Conservation (phyloP, 35 echinoderm and acorn worm species). For the Holothuria glaberrima region DNA sequence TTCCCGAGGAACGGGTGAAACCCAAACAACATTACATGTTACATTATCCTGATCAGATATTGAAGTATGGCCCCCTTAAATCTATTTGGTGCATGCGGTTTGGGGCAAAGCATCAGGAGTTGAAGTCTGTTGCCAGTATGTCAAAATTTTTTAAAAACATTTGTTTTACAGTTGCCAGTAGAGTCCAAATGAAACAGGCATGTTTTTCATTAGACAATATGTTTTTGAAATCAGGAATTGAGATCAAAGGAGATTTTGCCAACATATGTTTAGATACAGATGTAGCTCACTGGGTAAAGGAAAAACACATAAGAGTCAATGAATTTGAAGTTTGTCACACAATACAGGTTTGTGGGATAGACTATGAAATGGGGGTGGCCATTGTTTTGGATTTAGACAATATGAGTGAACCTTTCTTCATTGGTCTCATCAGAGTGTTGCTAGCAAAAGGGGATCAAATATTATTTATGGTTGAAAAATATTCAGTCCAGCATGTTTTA, state of each 20-base stretch:
- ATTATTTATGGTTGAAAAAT: not conserved
- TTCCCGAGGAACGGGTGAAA: slow-evolving; percentile 23
- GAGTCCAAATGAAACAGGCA: slow-evolving; percentile 29
- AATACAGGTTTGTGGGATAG: not conserved
- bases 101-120: slow-evolving; percentile 37
- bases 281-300: not conserved
- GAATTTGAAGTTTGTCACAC: not conserved
- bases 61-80: slow-evolving; percentile 47
- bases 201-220: not conserved
- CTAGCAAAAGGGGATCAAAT: slow-evolving; percentile 19
- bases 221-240: slow-evolving; percentile 4
- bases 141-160: slow-evolving; percentile 11
- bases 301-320: not conserved
- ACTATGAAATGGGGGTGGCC: not conserved
- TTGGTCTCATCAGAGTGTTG: slow-evolving; percentile 6
- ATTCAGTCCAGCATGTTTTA: not conserved
- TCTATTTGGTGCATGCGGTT: slow-evolving; percentile 43
- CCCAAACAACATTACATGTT: slow-evolving; percentile 50
- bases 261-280: slow-evolving; percentile 16
- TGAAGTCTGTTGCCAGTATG: not conserved
- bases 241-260: not conserved
- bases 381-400: not conserved
- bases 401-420: not conserved
- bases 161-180: not conserved
- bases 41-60: slow-evolving; percentile 52